Evolutionary conservation across 2,797 vertebrate species (phyloP), one percentile per base, ranked within the genome.

Genomic region (Alosa sapidissima): DNA sequence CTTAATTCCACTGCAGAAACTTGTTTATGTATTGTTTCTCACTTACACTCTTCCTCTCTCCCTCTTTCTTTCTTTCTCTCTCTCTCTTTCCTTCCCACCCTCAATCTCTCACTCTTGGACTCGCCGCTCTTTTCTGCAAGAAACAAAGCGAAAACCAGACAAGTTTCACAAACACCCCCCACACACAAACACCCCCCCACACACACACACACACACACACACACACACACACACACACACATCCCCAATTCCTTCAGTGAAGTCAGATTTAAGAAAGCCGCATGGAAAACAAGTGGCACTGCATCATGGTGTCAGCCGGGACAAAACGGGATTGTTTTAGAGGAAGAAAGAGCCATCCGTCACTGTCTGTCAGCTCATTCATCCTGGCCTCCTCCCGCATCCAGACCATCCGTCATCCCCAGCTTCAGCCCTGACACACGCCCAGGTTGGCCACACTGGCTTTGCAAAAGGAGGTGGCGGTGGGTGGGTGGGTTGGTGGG

Each of bases 221-320:
- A 55, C 52, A 54, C 5, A 54, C 52, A 54, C 54, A 55, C 54
- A 55, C 54, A 55, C 16, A 55, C 4, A 3, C 72, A 6, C 36
- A 19, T 8, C 72, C 72, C 72, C 72, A 78, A 78, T 81, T 84
- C 82, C 85, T 89, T 87, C 87, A 88, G 87, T 88, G 88, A 90
- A 90, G 90, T 91, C 85, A 89, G 88, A 86, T 90, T 89, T 88
- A 82, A 85, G 87, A 87, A 84, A 86, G 85, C 81, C 83, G 68
- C 92, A 87, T 86, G 86, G 92, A 93, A 93, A 96, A 97, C 97
- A 97, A 97, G 96, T 95, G 96, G 97, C 95, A 98, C 96, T 98
- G 97, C 97, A 98, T 99, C 98, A 98, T 98, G 95, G 95, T 97
- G 98, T 97, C 98, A 99, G 97, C 94, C 95, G 93, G 93, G 93